A percentile compares a stretch with the other conserved stretches of the same genome.
These are phyloP conservation scores for Cantharis flavilabris DNA, from an alignment of 2,888 invertebrate genomes.

Conservation along the genomic window DNA sequence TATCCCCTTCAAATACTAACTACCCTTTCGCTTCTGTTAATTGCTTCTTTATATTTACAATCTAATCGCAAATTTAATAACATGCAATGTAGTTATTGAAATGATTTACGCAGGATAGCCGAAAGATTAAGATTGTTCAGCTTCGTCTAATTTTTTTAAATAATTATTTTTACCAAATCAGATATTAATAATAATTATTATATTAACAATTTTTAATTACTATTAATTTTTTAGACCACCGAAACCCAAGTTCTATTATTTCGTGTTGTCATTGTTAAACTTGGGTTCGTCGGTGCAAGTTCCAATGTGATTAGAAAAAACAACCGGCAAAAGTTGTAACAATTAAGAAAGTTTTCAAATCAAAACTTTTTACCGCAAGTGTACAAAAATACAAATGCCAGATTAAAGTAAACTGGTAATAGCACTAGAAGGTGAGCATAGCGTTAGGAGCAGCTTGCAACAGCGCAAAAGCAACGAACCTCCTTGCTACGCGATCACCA, in stretches of 20 bases:
- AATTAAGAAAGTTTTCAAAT: neutral
- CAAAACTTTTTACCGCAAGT: slow-evolving; percentile 13
- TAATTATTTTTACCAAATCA: too few relatives aligned
- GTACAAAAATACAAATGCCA: slow-evolving; percentile 29
- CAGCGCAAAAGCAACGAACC: slow-evolving; percentile 24
- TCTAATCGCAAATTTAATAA: neutral
- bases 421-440: slow-evolving; percentile 24
- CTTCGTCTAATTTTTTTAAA: neutral
- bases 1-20: slow-evolving; percentile 18
- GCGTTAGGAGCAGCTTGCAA: slow-evolving; percentile 18
- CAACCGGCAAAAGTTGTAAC: neutral
- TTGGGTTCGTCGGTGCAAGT: neutral
- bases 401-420: slow-evolving; percentile 28
- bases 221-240: neutral
- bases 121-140: neutral
- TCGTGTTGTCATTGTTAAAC: neutral
- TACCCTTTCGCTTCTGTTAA: slow-evolving; percentile 10
- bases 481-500: slow-evolving; percentile 24
- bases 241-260: neutral
- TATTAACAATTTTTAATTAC: too few relatives aligned
- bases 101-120: neutral
- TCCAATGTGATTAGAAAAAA: neutral
- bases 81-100: neutral
- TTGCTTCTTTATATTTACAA: neutral
- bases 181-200: too few relatives aligned